phyloP scores from a whole-genome alignment of 2,888 invertebrate genomes.

The Bhutanitis thaidina region DNA sequence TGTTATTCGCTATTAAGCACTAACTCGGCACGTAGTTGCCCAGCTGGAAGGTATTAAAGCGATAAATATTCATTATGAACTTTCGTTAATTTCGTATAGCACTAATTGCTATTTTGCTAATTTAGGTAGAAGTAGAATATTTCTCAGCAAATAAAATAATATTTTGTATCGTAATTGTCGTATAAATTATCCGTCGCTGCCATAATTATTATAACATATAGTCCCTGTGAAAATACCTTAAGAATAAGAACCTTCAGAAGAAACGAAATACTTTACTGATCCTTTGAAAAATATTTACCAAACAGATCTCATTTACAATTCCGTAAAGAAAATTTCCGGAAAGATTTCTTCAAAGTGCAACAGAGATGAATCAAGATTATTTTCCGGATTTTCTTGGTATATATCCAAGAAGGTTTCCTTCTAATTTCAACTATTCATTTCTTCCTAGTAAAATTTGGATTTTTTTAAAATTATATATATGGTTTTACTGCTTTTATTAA shows the following conservation, averaged over 20 bases:
- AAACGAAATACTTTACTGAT: slow-evolving; percentile 2
- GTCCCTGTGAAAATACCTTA: not conserved
- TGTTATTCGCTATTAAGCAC: slow-evolving; percentile 43
- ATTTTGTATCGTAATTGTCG: not conserved
- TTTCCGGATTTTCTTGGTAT: not conserved
- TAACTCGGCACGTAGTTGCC: slow-evolving; percentile 44
- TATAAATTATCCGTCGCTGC: no score
- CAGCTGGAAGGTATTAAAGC: slow-evolving; percentile 72
- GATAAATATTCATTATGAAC: slow-evolving; percentile 77
- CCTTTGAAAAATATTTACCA: slow-evolving; percentile 4
- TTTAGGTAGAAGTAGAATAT: slow-evolving; percentile 43
- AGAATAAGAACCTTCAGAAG: slow-evolving; percentile 24
- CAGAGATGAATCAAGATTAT: not conserved
- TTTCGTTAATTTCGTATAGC: slow-evolving; percentile 69
- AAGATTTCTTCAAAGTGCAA: not conserved
- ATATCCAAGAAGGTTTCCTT: no score
- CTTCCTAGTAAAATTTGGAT: no score
- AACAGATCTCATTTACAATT: slow-evolving; percentile 2
- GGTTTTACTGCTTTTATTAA: no score
- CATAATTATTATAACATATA: not conserved
- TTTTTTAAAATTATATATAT: no score
- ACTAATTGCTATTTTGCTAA: slow-evolving; percentile 71
- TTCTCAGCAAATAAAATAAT: not conserved
- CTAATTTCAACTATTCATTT: no score
- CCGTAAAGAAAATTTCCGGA: not conserved